Base-by-base conservation (phyloP, 2,113 vertebrate species). In the Mola mola region DNA sequence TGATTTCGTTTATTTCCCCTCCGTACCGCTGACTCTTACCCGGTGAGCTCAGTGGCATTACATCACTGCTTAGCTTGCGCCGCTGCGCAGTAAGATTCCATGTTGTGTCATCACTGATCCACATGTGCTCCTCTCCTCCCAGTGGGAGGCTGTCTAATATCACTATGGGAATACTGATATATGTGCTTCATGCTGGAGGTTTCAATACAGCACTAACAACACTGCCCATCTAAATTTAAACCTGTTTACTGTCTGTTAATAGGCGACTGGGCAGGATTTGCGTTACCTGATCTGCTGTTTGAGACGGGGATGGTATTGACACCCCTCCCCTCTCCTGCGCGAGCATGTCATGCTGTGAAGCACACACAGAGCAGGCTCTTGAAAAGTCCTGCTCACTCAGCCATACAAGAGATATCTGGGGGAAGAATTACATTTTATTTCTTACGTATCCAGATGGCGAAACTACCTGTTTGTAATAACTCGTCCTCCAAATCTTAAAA, bases 61-160 rank as follows among this genome's bases (percentile, higher is more conserved):
- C 88, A 83, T 90, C 89, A 90, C 51, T 53, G 68, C 78, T 79
- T 34, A 72, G 83, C 79, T 58, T 37, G 40, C 15, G 79, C 84
- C 24, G 43, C 88, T 62, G 84, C 82, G 75, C 88, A 84, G 86
- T 83, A 68, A 52, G 84, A 76, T 61, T 49, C 82, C 57, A 15
- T 81, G 88, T 87, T 86, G 84, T 88, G 86, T 89, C 88, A 89
- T 86, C 66, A 49, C 17, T 78, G 80, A 82, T 81, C 86, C 88
- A 88, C 84, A 81, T 82, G 81, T 81, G 77, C 75, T 78, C 75
- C 66, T 76, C 57, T 66, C 28, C 68, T 65, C 72, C 83, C 83
- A 9, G 78, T 40, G 77, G 74, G 83, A 78, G 73, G 58, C 76
- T 61, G 78, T 56, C 77, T 83, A 60, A 84, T 79, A 74, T 75